Base-by-base conservation (phyloP, 2,888 invertebrate species). In the Noctua janthe region DNA sequence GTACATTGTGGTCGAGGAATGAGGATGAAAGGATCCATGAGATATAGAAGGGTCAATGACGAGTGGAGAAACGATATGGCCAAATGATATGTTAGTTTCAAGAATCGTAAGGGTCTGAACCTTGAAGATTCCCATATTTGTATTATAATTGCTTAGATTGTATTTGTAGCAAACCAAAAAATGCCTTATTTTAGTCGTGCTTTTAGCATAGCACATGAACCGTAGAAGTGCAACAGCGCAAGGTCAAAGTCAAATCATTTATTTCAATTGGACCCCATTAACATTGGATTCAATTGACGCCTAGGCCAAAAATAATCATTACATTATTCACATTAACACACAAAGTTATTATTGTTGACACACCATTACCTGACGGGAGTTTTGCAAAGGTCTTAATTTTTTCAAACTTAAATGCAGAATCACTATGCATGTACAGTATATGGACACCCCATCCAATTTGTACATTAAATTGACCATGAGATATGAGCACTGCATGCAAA, bases 401-500 rank as follows among this genome's bases (percentile, higher is more conserved):
- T 29, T 23, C 20, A 29, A 62, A 62, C 13, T 35, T 51, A 3
- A 74, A 35, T 71, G 11, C 23, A 64, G n/a, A 56, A 56, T 17
- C 29, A n/a, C 15, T 17, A 35, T 51, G 59, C 79, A 69, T 29
- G n/a, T 3, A 35, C 49, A 64, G 13, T n/a, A 66, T 49, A 17
- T 80, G 17, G 35, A 69, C 29, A 76, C 15, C 74, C 29, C 39
- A 67, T 80, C 56, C 76, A 84, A 86, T 88, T 86, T 79, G 23
- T n/a, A 54, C 62, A 77, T 80, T 81, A 80, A 88, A 88, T 86
- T 86, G 87, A 81, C 77, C 87, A 80, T 88, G 79, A 81, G 66
- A 76, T 81, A 83, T 49, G 62, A 74, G 62, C 71, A 79, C 62
- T 54, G 54, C 78, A 82, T 80, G 80, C 80, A 83, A 54, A 82